These are phyloP conservation scores for Empidonax traillii DNA, from an alignment of 2,113 vertebrate species.

Conservation along the genomic window DNA sequence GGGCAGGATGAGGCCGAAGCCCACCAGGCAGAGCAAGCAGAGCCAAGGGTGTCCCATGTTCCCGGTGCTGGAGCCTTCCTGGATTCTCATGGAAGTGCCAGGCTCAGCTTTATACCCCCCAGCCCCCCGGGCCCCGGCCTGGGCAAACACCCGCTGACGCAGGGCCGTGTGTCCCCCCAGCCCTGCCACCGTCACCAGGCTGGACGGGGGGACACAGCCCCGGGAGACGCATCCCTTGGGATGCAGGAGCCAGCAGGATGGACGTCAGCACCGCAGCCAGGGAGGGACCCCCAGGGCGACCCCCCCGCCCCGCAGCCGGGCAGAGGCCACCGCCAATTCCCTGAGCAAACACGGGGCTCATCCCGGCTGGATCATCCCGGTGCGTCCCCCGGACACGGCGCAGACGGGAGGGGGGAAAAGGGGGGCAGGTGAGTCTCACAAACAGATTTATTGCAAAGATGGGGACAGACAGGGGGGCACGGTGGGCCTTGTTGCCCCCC, in stretches of 20 bases:
- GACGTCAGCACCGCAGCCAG: not conserved
- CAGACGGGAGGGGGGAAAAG: not conserved
- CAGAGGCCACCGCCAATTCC: not conserved
- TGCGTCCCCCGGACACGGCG: not conserved
- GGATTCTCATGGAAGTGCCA: accelerated
- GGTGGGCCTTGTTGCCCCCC: not conserved
- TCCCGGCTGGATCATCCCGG: not conserved
- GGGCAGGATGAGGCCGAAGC: not conserved
- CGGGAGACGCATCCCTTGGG: not conserved
- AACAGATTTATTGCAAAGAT: not conserved
- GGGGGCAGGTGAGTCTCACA: accelerated
- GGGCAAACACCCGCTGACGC: not conserved
- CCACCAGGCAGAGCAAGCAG: not conserved
- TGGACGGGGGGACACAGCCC: not conserved
- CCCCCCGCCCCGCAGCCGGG: not conserved
- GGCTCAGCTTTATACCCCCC: not conserved
- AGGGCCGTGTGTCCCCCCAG: not conserved
- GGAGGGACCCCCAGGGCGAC: not conserved
- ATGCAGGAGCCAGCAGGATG: accelerated
- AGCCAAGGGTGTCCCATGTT: not conserved
- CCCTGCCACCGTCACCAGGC: not conserved
- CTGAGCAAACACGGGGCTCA: slow-evolving; percentile 1
- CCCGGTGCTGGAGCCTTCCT: not conserved
- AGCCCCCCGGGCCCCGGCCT: accelerated
- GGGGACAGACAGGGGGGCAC: not conserved